phyloP scores from a whole-genome alignment of 2,888 invertebrate species.

The Hirudinaria manillensis region DNA sequence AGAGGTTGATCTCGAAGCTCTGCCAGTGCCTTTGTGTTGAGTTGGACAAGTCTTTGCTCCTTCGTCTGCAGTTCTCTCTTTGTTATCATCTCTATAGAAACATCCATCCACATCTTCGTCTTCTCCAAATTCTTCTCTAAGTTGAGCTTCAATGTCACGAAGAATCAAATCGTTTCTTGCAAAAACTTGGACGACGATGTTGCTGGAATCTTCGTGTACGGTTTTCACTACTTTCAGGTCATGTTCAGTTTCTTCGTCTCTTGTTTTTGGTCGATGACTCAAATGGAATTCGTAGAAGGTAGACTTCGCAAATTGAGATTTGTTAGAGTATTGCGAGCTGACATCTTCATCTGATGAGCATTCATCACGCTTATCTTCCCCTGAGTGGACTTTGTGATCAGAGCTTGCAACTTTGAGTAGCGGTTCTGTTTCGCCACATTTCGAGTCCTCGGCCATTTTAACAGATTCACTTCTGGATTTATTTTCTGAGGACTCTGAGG shows the following conservation, averaged over 20 bases:
- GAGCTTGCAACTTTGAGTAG: too few species aligned
- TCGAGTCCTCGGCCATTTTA: neutral
- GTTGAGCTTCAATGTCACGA: constrained; percentile 14
- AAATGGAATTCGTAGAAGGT: constrained; percentile 28
- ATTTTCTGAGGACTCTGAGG: neutral
- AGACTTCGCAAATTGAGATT: neutral
- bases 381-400: neutral
- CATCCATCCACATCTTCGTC: constrained; percentile 5
- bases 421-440: neutral
- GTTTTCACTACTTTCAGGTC: constrained; percentile 15
- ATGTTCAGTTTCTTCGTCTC: neutral
- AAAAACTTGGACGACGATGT: constrained; percentile 17
- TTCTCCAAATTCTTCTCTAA: neutral
- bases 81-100: neutral
- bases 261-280: neutral
- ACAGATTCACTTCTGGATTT: too few species aligned
- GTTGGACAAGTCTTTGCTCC: neutral
- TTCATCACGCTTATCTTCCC: neutral
- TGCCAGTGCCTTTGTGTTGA: neutral
- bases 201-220: neutral
- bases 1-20: constrained; percentile 9
- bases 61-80: neutral
- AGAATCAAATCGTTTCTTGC: constrained; percentile 17
- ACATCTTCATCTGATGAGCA: constrained; percentile 1
- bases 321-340: neutral